Evolutionary conservation across 2,113 vertebrate genomes (phyloP).

Genomic region (Empidonax traillii): DNA sequence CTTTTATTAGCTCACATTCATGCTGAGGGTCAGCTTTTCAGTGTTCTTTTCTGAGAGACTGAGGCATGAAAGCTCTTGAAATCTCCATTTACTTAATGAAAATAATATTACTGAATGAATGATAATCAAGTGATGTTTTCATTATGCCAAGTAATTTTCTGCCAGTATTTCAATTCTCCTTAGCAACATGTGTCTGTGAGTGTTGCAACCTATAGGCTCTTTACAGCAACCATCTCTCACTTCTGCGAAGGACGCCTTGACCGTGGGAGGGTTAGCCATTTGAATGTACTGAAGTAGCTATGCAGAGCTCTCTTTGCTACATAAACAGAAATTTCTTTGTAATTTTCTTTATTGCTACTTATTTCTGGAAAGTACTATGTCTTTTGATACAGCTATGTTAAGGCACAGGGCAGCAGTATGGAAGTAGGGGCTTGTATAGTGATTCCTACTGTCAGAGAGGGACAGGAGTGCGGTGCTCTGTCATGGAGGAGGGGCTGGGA

Average conservation of each 20-base stretch:
- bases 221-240: background rate
- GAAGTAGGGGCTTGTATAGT: background rate
- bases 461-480: background rate
- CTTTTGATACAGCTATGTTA: background rate
- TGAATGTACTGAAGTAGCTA: background rate
- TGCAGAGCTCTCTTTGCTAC: background rate
- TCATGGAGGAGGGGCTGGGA: accelerated
- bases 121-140: constrained; percentile 62
- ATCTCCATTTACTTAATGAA: constrained; percentile 64
- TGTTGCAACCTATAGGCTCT: background rate
- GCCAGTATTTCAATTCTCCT: constrained; percentile 20
- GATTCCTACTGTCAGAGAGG: background rate
- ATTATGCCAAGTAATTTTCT: constrained; percentile 56
- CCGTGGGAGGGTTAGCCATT: background rate
- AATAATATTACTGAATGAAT: constrained; percentile 65
- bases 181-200: background rate
- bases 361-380: background rate
- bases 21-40: constrained; percentile 45
- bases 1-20: constrained; percentile 58
- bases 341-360: background rate
- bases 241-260: background rate
- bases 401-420: background rate
- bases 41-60: constrained; percentile 20
- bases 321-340: background rate
- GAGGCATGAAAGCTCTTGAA: constrained; percentile 59